Conservation (phyloP, 64 coral and sea anemone genomes). For the Porites australiensis region DNA sequence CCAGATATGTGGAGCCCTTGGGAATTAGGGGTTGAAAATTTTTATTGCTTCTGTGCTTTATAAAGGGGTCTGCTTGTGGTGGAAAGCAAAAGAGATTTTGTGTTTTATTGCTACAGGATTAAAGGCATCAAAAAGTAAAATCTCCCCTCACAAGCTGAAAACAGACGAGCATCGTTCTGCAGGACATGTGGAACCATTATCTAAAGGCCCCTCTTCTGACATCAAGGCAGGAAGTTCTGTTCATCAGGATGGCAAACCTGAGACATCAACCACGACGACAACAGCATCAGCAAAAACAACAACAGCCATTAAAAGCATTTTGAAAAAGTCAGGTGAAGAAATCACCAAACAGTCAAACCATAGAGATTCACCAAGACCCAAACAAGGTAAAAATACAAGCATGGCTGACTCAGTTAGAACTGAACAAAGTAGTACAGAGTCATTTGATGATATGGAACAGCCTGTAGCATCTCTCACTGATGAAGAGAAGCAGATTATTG, state of each 20-base stretch:
- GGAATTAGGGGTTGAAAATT: no score
- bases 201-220: not conserved
- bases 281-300: not conserved
- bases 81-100: not conserved
- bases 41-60: no score
- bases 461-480: constrained; percentile 35
- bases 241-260: not conserved
- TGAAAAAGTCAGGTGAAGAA: not conserved
- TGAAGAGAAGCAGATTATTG: constrained; percentile 43
- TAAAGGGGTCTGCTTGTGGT: not conserved
- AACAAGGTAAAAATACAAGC: not conserved
- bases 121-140: constrained; percentile 29
- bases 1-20: no score
- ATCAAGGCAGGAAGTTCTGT: not conserved
- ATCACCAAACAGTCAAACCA: not conserved
- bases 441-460: constrained; percentile 33
- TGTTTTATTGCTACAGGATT: not conserved
- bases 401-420: not conserved
- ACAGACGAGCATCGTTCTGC: not conserved
- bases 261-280: not conserved
- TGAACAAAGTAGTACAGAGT: not conserved
- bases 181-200: not conserved
- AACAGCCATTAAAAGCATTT: not conserved
- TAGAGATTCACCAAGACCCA: not conserved
- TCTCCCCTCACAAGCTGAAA: constrained; percentile 4